Conservation (phyloP, 2,797 vertebrate genomes). For the Esox lucius region DNA sequence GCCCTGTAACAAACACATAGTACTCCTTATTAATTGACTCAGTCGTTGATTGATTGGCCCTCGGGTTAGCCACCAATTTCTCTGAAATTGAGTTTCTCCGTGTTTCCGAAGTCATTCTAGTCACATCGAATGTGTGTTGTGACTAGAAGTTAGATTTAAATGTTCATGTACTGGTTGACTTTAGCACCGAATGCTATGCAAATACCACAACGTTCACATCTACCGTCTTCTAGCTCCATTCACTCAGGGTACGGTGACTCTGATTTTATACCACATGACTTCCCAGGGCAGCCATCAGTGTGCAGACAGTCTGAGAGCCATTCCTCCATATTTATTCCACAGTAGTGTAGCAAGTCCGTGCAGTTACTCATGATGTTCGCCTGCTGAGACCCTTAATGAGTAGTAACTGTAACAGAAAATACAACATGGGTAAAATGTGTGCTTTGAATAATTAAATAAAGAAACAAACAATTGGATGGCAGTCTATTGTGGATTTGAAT, state of each 20-base stretch:
- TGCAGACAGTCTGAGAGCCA: conserved; percentile 57
- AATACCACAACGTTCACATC: neutral
- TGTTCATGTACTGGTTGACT: neutral
- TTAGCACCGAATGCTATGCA: neutral
- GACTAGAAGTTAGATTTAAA: neutral
- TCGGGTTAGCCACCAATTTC: neutral
- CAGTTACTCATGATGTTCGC: conserved; percentile 51
- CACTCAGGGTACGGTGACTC: neutral
- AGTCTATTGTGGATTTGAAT: conserved; percentile 16
- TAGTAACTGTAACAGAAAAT: conserved; percentile 65
- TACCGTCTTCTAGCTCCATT: neutral
- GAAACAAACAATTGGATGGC: conserved; percentile 61
- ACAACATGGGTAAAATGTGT: conserved; percentile 72
- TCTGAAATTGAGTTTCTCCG: neutral
- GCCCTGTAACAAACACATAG: conserved; percentile 3
- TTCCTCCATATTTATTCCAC: conserved; percentile 54
- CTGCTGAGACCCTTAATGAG: conserved; percentile 60
- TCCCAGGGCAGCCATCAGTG: neutral
- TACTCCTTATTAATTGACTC: neutral
- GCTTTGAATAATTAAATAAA: conserved; percentile 78
- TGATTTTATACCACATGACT: neutral
- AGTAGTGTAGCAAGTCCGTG: conserved; percentile 44
- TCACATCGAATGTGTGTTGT: neutral
- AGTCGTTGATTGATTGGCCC: neutral
- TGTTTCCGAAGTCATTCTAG: neutral